Percentiles rank a stretch among this genome's conserved stretches.
Evolutionary conservation across 2,888 invertebrate species (phyloP).

Genomic region (Priocnemis perturbator): DNA sequence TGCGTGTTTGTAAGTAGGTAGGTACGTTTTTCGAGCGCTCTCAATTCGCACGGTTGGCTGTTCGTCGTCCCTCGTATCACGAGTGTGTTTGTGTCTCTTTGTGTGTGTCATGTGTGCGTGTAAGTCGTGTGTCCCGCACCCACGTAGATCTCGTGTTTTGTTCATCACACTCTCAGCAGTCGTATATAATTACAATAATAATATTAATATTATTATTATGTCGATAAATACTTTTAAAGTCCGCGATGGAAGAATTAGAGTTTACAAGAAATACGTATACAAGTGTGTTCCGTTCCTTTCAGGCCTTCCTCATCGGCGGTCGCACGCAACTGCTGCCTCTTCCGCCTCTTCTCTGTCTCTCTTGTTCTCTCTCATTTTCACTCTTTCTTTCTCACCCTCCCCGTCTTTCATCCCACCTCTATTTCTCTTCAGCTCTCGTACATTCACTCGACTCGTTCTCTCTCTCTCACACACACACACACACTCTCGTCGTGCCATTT

Average conservation of each 20-base stretch:
- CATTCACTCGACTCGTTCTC: slow-evolving; percentile 9
- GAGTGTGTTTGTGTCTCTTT: slow-evolving; percentile 20
- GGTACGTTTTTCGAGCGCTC: slow-evolving; percentile 55
- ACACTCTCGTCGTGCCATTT: slow-evolving; percentile 12
- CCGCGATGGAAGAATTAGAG: slow-evolving; percentile 79
- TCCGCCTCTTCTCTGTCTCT: slow-evolving; percentile 25
- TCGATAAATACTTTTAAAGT: slow-evolving; percentile 75
- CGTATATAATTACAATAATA: slow-evolving; percentile 75
- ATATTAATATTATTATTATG: slow-evolving; percentile 73
- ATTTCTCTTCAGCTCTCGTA: slow-evolving; percentile 32
- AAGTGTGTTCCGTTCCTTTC: slow-evolving; percentile 77
- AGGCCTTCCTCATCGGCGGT: slow-evolving; percentile 42
- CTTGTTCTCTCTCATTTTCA: slow-evolving; percentile 33
- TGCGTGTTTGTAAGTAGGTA: slow-evolving; percentile 74
- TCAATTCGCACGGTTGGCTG: slow-evolving; percentile 38
- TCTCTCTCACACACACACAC: slow-evolving; percentile 8
- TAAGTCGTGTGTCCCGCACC: slow-evolving; percentile 47
- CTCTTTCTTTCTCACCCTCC: slow-evolving; percentile 39
- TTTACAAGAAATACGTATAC: slow-evolving; percentile 85
- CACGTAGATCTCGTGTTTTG: slow-evolving; percentile 55
- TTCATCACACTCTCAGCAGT: slow-evolving; percentile 73
- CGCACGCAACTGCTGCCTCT: slow-evolving; percentile 42
- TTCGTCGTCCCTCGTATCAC: slow-evolving; percentile 12
- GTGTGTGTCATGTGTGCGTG: slow-evolving; percentile 29
- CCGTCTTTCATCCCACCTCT: slow-evolving; percentile 30